Evolutionary conservation across 2,797 vertebrate genomes (phyloP).

Genomic region (Decapterus maruadsi): DNA sequence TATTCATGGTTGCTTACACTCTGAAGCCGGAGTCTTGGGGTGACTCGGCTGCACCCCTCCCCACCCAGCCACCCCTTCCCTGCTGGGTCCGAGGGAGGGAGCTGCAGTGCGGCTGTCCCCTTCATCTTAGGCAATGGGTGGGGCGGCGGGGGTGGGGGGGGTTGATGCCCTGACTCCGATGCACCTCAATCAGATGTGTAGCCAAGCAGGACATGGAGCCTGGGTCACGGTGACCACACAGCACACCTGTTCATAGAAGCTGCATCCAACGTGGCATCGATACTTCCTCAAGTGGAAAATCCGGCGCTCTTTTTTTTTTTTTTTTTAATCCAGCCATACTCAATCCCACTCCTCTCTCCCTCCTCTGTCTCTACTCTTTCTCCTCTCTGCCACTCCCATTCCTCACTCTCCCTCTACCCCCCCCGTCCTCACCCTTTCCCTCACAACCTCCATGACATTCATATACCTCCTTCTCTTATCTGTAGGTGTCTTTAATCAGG

Average conservation of each 20-base stretch:
- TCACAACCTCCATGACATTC: slow-evolving; percentile 32
- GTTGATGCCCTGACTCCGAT: slow-evolving; percentile 47
- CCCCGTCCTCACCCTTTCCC: slow-evolving; percentile 10
- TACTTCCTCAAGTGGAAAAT: slow-evolving; percentile 73
- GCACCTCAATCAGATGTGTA: slow-evolving; percentile 69
- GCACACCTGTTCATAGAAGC: slow-evolving; percentile 73
- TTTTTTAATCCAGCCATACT: slow-evolving; percentile 52
- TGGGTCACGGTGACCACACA: slow-evolving; percentile 69
- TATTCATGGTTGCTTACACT: slow-evolving; percentile 85
- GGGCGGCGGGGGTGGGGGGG: not conserved
- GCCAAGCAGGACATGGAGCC: slow-evolving; percentile 69
- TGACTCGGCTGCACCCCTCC: slow-evolving; percentile 32
- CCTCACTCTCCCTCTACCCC: slow-evolving; percentile 39
- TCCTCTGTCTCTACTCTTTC: slow-evolving; percentile 14
- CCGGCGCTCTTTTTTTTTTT: slow-evolving; percentile 36
- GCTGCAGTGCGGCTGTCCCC: slow-evolving; percentile 57
- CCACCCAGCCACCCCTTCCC: slow-evolving; percentile 13
- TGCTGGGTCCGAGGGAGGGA: slow-evolving; percentile 50
- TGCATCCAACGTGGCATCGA: slow-evolving; percentile 74
- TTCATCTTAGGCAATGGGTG: slow-evolving; percentile 57
- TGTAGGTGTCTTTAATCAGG: slow-evolving; percentile 81
- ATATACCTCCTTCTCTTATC: slow-evolving; percentile 65
- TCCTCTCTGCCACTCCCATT: slow-evolving; percentile 3
- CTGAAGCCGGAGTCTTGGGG: slow-evolving; percentile 67
- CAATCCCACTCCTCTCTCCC: slow-evolving; percentile 12